phyloP scores from a whole-genome alignment of 1,140 invertebrate genomes.

The Ips nitidus region DNA sequence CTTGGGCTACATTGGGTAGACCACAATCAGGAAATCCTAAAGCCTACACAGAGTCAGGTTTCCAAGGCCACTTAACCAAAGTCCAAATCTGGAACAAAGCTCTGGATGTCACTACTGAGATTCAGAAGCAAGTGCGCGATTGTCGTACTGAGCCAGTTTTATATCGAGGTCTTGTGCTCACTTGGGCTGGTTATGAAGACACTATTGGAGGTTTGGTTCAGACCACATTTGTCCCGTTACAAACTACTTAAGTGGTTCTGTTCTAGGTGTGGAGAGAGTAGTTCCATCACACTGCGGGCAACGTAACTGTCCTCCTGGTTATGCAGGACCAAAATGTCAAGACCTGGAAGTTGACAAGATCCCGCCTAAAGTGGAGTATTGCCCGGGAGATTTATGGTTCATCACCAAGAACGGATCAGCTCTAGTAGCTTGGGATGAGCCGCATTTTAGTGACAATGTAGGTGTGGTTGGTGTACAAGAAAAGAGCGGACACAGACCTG shows the following conservation, averaged over 20 bases:
- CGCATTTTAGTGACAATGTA: slow-evolving; percentile 87
- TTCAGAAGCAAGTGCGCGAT: slow-evolving; percentile 88
- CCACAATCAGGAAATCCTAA: slow-evolving; percentile 73
- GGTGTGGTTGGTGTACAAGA: slow-evolving; percentile 78
- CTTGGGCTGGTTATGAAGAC: slow-evolving; percentile 92
- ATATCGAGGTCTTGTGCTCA: slow-evolving; percentile 80
- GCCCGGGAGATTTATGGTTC: slow-evolving; percentile 92
- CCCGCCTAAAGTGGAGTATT: slow-evolving; percentile 83
- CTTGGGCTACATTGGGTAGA: slow-evolving; percentile 90
- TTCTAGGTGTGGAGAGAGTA: slow-evolving; percentile 72
- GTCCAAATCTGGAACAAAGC: slow-evolving; percentile 92
- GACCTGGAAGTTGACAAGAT: slow-evolving; percentile 71
- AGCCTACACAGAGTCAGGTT: slow-evolving; percentile 81
- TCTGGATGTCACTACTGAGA: slow-evolving; percentile 87
- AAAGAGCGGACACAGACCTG: slow-evolving; percentile 83
- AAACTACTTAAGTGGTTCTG: not conserved
- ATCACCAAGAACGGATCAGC: slow-evolving; percentile 90
- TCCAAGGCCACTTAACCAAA: slow-evolving; percentile 93
- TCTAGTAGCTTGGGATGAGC: slow-evolving; percentile 92
- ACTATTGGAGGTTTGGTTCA: slow-evolving; percentile 68
- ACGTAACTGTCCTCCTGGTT: slow-evolving; percentile 81
- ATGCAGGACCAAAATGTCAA: slow-evolving; percentile 80
- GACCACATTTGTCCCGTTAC: not conserved
- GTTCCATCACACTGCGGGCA: slow-evolving; percentile 91
- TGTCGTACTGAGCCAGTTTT: slow-evolving; percentile 90